A percentile compares a stretch with the other conserved stretches of the same genome.
Conservation (phyloP, 2,113 vertebrate species). For the Lasiurus cinereus region DNA sequence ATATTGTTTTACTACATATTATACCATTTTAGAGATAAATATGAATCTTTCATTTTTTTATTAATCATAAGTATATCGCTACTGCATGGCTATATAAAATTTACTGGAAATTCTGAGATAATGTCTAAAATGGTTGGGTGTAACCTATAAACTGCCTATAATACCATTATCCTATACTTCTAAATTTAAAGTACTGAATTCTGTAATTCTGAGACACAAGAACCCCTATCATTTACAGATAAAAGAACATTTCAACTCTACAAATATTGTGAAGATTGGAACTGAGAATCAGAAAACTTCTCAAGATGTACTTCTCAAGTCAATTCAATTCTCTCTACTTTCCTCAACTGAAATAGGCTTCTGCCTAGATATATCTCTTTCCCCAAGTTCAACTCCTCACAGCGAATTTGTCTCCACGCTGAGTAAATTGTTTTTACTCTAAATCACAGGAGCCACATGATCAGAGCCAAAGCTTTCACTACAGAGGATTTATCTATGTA, state of each 20-base stretch:
- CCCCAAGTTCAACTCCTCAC: background rate
- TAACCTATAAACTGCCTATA: background rate
- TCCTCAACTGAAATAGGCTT: background rate
- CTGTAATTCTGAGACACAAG: background rate
- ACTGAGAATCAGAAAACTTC: background rate
- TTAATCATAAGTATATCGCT: background rate
- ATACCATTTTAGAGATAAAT: background rate
- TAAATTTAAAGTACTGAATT: background rate
- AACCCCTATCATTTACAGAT: background rate
- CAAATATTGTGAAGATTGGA: background rate
- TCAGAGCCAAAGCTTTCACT: background rate
- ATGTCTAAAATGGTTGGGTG: background rate
- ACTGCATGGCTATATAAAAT: background rate
- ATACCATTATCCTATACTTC: background rate
- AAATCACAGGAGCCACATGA: background rate
- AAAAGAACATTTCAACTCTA: background rate
- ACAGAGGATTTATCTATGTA: background rate
- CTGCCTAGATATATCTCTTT: background rate
- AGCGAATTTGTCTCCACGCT: background rate
- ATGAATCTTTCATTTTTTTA: background rate
- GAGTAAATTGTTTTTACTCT: background rate
- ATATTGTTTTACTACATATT: background rate
- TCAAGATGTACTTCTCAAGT: background rate
- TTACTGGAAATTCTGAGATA: background rate
- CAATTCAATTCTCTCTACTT: background rate